Conservation (phyloP, 2,113 vertebrate genomes). For the Heterotilapia buettikoferi region DNA sequence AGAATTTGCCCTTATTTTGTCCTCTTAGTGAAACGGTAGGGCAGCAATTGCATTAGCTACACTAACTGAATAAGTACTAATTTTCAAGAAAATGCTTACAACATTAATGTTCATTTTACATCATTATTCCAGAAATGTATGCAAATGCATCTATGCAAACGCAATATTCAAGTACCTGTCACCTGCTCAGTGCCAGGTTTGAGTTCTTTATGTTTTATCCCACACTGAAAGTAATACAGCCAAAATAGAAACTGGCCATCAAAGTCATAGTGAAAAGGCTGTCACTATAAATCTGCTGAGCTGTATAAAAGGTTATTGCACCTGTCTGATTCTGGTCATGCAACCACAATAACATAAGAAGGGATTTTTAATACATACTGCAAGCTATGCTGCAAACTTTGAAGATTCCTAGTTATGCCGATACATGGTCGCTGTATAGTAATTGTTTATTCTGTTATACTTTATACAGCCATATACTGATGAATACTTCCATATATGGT, state of each 20-base stretch:
- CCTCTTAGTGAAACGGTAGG: not conserved
- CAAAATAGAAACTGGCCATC: not conserved
- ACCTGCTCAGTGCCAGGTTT: slow-evolving; percentile 5
- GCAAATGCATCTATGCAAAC: not conserved
- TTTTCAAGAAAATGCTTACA: not conserved
- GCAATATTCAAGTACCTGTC: not conserved
- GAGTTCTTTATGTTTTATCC: slow-evolving; percentile 1
- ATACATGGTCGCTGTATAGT: not conserved
- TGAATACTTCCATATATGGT: not conserved
- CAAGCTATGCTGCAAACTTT: not conserved
- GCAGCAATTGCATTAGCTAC: not conserved
- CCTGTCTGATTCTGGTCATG: not conserved
- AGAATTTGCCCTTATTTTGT: not conserved
- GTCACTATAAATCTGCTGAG: not conserved
- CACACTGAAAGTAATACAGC: slow-evolving; percentile 7
- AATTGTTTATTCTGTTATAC: not conserved
- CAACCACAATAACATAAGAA: not conserved
- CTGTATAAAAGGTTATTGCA: slow-evolving; percentile 1
- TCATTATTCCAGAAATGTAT: not conserved
- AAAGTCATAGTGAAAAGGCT: slow-evolving; percentile 5
- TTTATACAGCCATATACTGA: not conserved
- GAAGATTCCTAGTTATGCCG: not conserved
- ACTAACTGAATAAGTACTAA: not conserved
- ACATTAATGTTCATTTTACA: not conserved
- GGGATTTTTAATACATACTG: not conserved